Evolutionary conservation across 2,113 vertebrate genomes (phyloP).

Genomic region (Ascaphus truei): DNA sequence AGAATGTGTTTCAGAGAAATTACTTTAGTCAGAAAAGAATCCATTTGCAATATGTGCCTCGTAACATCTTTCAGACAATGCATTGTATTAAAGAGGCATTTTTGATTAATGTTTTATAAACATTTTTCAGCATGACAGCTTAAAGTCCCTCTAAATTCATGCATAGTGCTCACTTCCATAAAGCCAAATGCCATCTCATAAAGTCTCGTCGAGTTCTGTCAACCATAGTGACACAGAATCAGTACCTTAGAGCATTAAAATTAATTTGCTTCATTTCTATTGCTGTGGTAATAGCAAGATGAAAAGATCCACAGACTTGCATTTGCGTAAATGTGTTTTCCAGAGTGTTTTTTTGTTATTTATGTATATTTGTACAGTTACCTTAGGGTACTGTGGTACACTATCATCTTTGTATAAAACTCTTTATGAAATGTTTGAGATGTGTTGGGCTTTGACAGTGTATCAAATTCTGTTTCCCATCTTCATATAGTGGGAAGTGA

Average conservation of each 20-base stretch:
- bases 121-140: constrained; percentile 80
- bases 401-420: no score
- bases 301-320: constrained; percentile 77
- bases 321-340: constrained; percentile 61
- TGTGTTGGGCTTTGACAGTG: no score
- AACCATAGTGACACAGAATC: constrained; percentile 69
- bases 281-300: constrained; percentile 70
- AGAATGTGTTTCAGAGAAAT: constrained; percentile 78
- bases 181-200: constrained; percentile 82
- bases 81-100: constrained; percentile 93
- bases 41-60: constrained; percentile 95
- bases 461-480: no score
- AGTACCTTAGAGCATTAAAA: constrained; percentile 88
- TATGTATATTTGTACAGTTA: constrained; percentile 50
- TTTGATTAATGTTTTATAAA: constrained; percentile 99
- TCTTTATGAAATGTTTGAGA: no score
- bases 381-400: constrained; percentile 42
- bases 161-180: constrained; percentile 80
- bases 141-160: constrained; percentile 75
- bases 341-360: constrained; percentile 42
- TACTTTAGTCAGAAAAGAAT: constrained; percentile 92
- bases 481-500: no score
- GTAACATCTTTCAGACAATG: constrained; percentile 91
- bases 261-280: constrained; percentile 82
- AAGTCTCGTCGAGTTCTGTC: constrained; percentile 68